Evolutionary conservation across 2,888 invertebrate genomes (phyloP), one percentile per base, ranked within the genome.

Genomic region (Acrobasis suavella): DNA sequence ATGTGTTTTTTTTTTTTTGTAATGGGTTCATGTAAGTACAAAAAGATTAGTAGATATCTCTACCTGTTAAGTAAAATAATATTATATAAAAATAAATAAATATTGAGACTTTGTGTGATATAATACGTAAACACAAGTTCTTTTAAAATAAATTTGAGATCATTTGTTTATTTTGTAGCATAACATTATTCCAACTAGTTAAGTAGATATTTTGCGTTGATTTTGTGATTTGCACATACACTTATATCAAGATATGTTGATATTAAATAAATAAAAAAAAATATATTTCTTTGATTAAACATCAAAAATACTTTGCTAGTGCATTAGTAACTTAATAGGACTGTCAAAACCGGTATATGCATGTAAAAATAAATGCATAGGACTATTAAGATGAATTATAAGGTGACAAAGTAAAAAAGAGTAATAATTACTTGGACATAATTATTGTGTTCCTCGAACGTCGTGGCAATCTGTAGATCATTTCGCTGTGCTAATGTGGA

Each of bases 401-500:
- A 78, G 77, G 80, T 84, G 85, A 83, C 84, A 85, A 72, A 75
- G 81, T 83, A 83, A 85, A 87, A 83, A 84, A 81, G 71, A 76
- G 80, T 84, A 87, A 89, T 86, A 86, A 85, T 77, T 67, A 72
- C 62, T 55, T 55, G 32, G 72, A 74, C 78, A 81, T 87, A 88
- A 87, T 88, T 85, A 86, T 80, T 78, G 79, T 82, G 80, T 80
- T 80, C 79, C 80, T 81, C 80, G 81, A 78, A 75, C 72, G 82
- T 81, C 73, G 79, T 76, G 82, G 88, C 84, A 87, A 89, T 87
- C 89, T 87, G 85, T 82, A 85, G 86, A 87, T 86, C 82, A 86
- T 87, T 87, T 83, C 76, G 85, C 84, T 82, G 82, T 83, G 86
- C 85, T 88, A 89, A 90, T 88, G 90, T 84, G 81, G 82, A 84